Percentiles rank a stretch among this genome's conserved stretches.
Conservation (phyloP, 2,888 invertebrate genomes). For the Phaedon cochleariae region DNA sequence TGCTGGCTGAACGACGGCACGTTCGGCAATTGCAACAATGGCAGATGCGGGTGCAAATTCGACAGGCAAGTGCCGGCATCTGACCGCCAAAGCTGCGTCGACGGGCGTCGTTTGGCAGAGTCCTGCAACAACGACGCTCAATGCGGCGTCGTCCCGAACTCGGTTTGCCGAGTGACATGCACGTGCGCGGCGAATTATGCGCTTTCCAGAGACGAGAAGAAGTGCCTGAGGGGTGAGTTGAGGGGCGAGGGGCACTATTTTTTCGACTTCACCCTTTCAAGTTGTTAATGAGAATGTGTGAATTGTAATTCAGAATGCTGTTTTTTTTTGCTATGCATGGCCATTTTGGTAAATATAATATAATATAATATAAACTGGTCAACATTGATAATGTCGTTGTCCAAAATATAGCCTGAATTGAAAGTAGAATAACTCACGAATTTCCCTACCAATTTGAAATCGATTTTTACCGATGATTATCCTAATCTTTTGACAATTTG, state of each 20-base stretch:
- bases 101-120: slow-evolving; percentile 49
- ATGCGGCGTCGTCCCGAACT: slow-evolving; percentile 50
- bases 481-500: no score
- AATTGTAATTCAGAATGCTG: no score
- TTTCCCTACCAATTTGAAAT: no score
- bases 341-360: no score
- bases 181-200: slow-evolving; percentile 53
- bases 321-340: no score
- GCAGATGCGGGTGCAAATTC: slow-evolving; percentile 53
- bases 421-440: no score
- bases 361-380: no score
- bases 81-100: slow-evolving; percentile 51
- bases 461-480: no score
- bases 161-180: slow-evolving; percentile 54
- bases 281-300: no score
- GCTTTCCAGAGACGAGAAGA: slow-evolving; percentile 47
- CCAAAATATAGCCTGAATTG: no score
- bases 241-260: neutral
- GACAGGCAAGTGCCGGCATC: slow-evolving; percentile 45
- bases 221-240: slow-evolving; percentile 54
- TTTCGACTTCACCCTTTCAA: no score
- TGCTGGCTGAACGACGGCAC: slow-evolving; percentile 52
- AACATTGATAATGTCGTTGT: no score
- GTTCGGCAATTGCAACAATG: slow-evolving; percentile 52
- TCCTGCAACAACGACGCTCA: slow-evolving; percentile 52